Evolutionary conservation across 2,888 invertebrate genomes (phyloP).

Genomic region (Cordylochernes scorpioides): DNA sequence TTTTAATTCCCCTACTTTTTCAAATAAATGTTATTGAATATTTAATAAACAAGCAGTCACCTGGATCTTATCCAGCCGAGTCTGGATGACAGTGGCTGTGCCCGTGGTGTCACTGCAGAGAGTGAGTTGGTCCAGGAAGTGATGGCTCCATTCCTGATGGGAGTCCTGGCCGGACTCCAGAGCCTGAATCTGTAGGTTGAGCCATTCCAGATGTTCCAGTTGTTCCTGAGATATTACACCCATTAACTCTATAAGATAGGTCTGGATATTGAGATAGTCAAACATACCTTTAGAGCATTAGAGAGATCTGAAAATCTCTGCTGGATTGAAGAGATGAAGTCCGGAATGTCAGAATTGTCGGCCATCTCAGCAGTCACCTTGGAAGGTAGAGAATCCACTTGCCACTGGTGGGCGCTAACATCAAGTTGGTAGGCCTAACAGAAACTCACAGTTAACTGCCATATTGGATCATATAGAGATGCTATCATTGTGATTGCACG

Average conservation of each 20-base stretch:
- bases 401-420: constrained; percentile 67
- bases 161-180: constrained; percentile 2
- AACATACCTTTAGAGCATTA: too few species aligned
- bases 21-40: neutral
- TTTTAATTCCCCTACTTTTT: neutral
- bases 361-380: constrained; percentile 54
- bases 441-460: too few species aligned
- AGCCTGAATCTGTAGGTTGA: neutral
- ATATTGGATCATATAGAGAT: too few species aligned
- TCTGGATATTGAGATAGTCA: too few species aligned
- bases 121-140: constrained; percentile 6
- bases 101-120: constrained; percentile 41
- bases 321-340: too few species aligned
- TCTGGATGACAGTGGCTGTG: constrained; percentile 55
- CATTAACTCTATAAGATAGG: neutral
- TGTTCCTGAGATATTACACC: constrained; percentile 3
- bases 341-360: too few species aligned
- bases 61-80: constrained; percentile 44
- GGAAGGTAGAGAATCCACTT: constrained; percentile 65
- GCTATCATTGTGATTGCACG: too few species aligned
- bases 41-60: constrained; percentile 14
- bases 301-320: too few species aligned
- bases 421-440: constrained; percentile 58
- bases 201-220: constrained; percentile 5
- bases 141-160: constrained; percentile 8